Percentiles rank a stretch among this genome's conserved stretches.
Conservation (phyloP, 1,140 invertebrate species). For the Brachionus plicatilis region DNA sequence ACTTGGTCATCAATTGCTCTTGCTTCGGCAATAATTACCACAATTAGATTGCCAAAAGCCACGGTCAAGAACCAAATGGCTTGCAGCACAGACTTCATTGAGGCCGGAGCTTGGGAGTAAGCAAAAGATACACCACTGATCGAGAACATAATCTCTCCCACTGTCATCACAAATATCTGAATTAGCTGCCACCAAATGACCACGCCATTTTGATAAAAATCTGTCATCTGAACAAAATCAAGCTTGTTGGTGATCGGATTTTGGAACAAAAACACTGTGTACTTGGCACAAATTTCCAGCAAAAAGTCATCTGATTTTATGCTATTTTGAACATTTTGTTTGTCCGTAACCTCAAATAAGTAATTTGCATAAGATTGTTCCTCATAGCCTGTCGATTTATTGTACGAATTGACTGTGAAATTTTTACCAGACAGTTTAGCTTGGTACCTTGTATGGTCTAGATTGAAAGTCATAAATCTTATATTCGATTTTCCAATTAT, state of each 20-base stretch:
- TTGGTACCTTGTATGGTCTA: not conserved
- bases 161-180: constrained; percentile 77
- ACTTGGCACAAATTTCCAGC: not conserved
- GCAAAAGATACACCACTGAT: constrained; percentile 85
- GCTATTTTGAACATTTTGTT: not conserved
- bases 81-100: constrained; percentile 85
- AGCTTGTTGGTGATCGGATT: not conserved
- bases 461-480: not conserved
- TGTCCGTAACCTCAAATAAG: not conserved
- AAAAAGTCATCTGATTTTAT: not conserved
- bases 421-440: not conserved
- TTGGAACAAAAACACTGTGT: constrained; percentile 15
- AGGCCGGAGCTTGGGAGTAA: constrained; percentile 74
- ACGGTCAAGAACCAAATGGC: constrained; percentile 81
- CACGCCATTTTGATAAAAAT: constrained; percentile 50
- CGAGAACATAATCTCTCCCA: constrained; percentile 79
- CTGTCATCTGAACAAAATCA: constrained; percentile 27
- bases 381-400: not conserved
- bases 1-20: constrained; percentile 47
- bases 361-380: not conserved
- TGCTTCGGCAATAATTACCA: constrained; percentile 74
- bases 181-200: constrained; percentile 77
- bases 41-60: constrained; percentile 82
- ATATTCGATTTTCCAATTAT: not conserved
- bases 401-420: not conserved